Percentiles rank a stretch among this genome's conserved stretches.
Evolutionary conservation across 2,113 vertebrate genomes (phyloP).

Genomic region (Apistogramma diplotaenia): DNA sequence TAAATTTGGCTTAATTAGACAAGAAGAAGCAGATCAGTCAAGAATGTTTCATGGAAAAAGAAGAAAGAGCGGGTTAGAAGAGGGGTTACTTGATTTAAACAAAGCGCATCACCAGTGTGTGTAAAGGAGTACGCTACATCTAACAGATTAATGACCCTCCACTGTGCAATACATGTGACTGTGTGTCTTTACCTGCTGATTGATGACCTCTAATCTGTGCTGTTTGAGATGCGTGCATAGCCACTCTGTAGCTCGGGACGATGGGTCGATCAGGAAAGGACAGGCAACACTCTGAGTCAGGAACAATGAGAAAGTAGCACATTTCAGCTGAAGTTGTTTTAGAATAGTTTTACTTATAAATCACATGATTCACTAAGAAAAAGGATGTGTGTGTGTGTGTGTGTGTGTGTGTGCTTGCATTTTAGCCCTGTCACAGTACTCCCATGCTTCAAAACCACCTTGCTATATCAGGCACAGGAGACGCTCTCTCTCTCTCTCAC

Average conservation of each 20-base stretch:
- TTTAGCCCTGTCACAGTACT: not conserved
- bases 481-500: not conserved
- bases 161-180: not conserved
- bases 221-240: conserved; percentile 88
- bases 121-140: not conserved
- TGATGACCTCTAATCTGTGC: conserved; percentile 89
- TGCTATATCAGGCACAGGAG: conserved; percentile 2
- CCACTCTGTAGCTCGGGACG: conserved; percentile 94
- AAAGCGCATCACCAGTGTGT: not conserved
- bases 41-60: not conserved
- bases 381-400: not conserved
- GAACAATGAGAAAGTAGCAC: not conserved
- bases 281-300: conserved; percentile 84
- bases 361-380: not conserved
- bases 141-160: not conserved
- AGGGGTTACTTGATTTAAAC: not conserved
- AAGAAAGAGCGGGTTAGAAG: not conserved
- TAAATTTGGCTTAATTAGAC: not conserved
- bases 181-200: conserved; percentile 84
- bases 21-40: not conserved
- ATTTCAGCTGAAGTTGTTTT: not conserved
- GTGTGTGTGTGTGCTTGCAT: not conserved
- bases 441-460: conserved; percentile 4
- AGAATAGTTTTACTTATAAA: not conserved
- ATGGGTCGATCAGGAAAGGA: conserved; percentile 95